Conservation (phyloP, 2,888 invertebrate genomes). For the Taphrorychus bicolor region DNA sequence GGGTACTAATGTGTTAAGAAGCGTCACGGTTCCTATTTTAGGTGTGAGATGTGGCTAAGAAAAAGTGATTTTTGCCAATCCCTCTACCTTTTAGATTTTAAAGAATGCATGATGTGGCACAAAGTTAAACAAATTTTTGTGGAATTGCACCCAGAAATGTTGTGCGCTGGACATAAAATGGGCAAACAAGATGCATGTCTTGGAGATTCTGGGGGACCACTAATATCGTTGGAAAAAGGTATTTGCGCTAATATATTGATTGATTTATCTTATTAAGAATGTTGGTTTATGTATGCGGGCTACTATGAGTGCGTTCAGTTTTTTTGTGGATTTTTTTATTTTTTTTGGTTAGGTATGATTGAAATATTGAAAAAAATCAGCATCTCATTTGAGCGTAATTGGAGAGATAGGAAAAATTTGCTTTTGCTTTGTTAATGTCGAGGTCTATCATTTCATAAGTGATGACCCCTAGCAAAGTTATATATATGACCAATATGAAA, state of each 20-base stretch:
- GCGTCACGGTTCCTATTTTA: conserved; percentile 82
- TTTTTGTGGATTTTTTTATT: too few relatives aligned
- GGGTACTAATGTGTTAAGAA: conserved; percentile 81
- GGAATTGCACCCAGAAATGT: conserved; percentile 78
- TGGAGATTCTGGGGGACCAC: conserved; percentile 83
- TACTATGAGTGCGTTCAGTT: too few relatives aligned
- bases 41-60: too few relatives aligned
- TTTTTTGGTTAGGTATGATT: too few relatives aligned
- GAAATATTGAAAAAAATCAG: too few relatives aligned
- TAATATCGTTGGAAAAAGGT: conserved; percentile 72
- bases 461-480: too few relatives aligned
- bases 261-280: not conserved
- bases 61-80: too few relatives aligned
- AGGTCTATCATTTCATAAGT: too few relatives aligned
- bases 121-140: conserved; percentile 80
- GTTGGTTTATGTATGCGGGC: not conserved
- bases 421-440: too few relatives aligned
- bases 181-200: conserved; percentile 85
- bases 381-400: too few relatives aligned
- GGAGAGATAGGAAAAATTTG: too few relatives aligned
- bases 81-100: conserved; percentile 68
- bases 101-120: conserved; percentile 83
- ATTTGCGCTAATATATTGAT: not conserved
- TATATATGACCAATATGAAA: too few relatives aligned
- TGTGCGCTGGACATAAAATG: conserved; percentile 84